phyloP scores from a whole-genome alignment of 2,113 vertebrate genomes.

The Trichomycterus rosablanca region DNA sequence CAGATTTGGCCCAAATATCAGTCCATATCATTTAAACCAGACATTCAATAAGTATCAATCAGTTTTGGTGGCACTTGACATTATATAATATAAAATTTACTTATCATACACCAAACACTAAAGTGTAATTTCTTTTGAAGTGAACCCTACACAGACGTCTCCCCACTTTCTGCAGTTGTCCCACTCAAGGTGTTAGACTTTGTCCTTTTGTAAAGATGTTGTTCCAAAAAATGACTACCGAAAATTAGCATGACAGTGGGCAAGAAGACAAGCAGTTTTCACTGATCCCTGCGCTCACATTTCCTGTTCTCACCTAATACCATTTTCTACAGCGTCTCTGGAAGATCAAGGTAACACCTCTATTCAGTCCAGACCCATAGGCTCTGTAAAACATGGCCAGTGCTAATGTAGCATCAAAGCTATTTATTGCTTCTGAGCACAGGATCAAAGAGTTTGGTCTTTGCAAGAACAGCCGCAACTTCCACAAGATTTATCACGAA shows the following conservation, averaged over 20 bases:
- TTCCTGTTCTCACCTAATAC: slow-evolving; percentile 36
- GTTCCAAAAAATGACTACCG: slow-evolving; percentile 15
- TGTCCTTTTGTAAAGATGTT: slow-evolving; percentile 18
- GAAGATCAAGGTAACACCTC: slow-evolving; percentile 44
- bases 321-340: slow-evolving; percentile 2
- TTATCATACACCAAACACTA: background rate
- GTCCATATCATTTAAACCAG: no score
- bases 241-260: slow-evolving; percentile 44
- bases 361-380: slow-evolving; percentile 28
- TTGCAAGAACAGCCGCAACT: slow-evolving; percentile 28
- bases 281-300: slow-evolving; percentile 15
- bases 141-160: slow-evolving; percentile 1
- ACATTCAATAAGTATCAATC: no score
- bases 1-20: no score
- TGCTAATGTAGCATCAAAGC: slow-evolving; percentile 44
- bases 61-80: no score
- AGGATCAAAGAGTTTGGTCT: slow-evolving; percentile 36
- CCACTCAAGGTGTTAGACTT: background rate
- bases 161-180: slow-evolving; percentile 14
- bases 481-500: slow-evolving; percentile 38
- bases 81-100: no score
- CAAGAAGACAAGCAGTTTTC: slow-evolving; percentile 23
- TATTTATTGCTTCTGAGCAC: slow-evolving; percentile 30
- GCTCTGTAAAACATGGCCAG: slow-evolving; percentile 24
- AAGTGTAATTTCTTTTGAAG: slow-evolving; percentile 31